phyloP scores from a whole-genome alignment of 1,140 invertebrate species.

The Conopomorpha cramerella region DNA sequence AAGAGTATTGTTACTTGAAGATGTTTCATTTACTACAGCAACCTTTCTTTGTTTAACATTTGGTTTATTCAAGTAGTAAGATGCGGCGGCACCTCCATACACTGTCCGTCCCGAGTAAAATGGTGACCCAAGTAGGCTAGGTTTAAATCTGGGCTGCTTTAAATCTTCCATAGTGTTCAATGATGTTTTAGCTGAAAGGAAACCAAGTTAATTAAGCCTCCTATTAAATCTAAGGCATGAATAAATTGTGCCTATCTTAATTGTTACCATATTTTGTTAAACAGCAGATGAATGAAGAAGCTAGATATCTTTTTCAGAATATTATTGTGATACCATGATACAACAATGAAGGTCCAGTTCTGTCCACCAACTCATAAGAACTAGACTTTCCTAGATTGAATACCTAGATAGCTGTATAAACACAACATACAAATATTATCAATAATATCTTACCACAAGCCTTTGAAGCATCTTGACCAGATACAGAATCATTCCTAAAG shows the following conservation, averaged over 20 bases:
- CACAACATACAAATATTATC: not conserved
- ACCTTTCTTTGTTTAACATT: constrained; percentile 27
- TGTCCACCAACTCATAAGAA: too few relatives aligned
- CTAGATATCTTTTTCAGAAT: too few relatives aligned
- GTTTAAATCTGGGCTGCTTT: constrained; percentile 63
- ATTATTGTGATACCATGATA: too few relatives aligned
- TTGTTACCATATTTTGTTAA: too few relatives aligned
- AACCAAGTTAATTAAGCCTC: too few relatives aligned
- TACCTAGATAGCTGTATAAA: too few relatives aligned
- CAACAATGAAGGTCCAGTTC: too few relatives aligned
- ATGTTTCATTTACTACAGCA: constrained; percentile 18
- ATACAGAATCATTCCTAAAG: constrained; percentile 12
- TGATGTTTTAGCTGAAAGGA: constrained; percentile 28
- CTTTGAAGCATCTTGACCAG: constrained; percentile 3
- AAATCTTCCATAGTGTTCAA: constrained; percentile 40
- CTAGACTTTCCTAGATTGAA: too few relatives aligned
- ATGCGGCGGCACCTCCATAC: constrained; percentile 77
- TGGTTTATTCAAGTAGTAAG: constrained; percentile 55
- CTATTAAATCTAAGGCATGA: too few relatives aligned
- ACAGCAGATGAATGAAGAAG: too few relatives aligned
- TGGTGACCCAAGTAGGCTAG: constrained; percentile 60
- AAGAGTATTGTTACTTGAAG: constrained; percentile 16
- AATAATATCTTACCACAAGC: constrained; percentile 4
- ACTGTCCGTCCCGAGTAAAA: constrained; percentile 82
- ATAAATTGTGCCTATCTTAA: too few relatives aligned